Evolutionary conservation across 1,140 invertebrate species (phyloP).

Genomic region (Homarus americanus): DNA sequence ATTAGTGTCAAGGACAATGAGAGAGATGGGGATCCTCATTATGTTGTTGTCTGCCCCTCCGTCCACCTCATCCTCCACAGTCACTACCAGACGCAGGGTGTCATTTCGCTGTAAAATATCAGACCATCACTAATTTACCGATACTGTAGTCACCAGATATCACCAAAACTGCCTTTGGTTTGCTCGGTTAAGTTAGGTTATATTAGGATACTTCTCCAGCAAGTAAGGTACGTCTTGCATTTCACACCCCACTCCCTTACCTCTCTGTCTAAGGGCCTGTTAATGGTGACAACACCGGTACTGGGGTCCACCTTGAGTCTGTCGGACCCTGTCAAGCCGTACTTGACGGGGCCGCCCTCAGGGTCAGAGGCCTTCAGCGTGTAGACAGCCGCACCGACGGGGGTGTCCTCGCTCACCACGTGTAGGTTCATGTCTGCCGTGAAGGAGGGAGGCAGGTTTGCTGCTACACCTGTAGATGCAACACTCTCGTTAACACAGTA

Average conservation of each 20-base stretch:
- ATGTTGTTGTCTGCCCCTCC: slow-evolving; percentile 86
- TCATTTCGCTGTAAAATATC: slow-evolving; percentile 83
- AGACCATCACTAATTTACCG: no score
- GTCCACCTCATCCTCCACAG: slow-evolving; percentile 87
- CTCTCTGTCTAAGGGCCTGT: slow-evolving; percentile 29
- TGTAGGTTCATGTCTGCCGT: slow-evolving; percentile 86
- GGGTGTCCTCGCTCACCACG: slow-evolving; percentile 86
- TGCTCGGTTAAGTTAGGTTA: no score
- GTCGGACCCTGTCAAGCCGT: slow-evolving; percentile 84
- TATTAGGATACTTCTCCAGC: no score
- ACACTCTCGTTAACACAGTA: background rate
- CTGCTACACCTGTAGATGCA: slow-evolving; percentile 28
- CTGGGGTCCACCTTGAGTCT: background rate
- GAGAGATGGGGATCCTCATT: slow-evolving; percentile 86
- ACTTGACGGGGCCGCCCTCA: slow-evolving; percentile 85
- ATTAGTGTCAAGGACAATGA: slow-evolving; percentile 92
- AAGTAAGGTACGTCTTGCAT: no score
- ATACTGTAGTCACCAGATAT: no score
- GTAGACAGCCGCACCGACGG: slow-evolving; percentile 87
- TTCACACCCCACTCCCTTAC: background rate
- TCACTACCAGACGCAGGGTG: slow-evolving; percentile 86
- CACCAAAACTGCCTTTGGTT: no score
- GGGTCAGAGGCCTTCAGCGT: slow-evolving; percentile 88
- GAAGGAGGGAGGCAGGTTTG: slow-evolving; percentile 85
- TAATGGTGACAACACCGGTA: background rate